These are phyloP conservation scores for Eurois occulta DNA, from an alignment of 2,888 invertebrate genomes.

Conservation along the genomic window DNA sequence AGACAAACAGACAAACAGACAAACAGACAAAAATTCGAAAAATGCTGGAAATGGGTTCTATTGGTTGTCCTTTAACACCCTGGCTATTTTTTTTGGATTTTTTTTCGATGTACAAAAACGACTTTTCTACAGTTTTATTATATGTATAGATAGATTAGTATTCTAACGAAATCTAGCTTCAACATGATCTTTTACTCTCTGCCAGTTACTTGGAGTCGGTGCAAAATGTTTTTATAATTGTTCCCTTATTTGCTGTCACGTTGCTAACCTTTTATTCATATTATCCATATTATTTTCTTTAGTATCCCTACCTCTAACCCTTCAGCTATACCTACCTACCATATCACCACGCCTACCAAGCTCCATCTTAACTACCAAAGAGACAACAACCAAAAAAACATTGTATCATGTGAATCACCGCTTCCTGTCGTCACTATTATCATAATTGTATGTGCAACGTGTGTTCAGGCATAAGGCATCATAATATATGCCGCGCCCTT, in stretches of 20 bases:
- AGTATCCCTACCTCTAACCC: not conserved
- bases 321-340: not conserved
- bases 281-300: not conserved
- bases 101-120: too few relatives aligned
- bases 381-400: conserved; percentile 19
- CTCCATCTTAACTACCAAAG: not conserved
- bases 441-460: conserved; percentile 44
- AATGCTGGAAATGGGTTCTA: too few relatives aligned
- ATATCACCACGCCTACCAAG: not conserved
- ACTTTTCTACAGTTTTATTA: too few relatives aligned
- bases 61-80: too few relatives aligned
- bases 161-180: not conserved
- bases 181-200: not conserved
- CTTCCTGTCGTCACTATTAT: conserved; percentile 38
- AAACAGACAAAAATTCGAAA: too few relatives aligned
- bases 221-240: not conserved
- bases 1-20: too few relatives aligned
- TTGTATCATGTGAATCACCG: not conserved
- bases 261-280: not conserved
- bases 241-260: not conserved
- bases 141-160: too few relatives aligned
- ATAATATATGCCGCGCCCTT: conserved; percentile 29
- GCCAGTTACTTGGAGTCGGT: not conserved
- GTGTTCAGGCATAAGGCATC: conserved; percentile 7
- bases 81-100: too few relatives aligned